Evolutionary conservation across 2,888 invertebrate genomes (phyloP), one percentile per base, ranked within the genome.

Genomic region (Adelphocoris suturalis): DNA sequence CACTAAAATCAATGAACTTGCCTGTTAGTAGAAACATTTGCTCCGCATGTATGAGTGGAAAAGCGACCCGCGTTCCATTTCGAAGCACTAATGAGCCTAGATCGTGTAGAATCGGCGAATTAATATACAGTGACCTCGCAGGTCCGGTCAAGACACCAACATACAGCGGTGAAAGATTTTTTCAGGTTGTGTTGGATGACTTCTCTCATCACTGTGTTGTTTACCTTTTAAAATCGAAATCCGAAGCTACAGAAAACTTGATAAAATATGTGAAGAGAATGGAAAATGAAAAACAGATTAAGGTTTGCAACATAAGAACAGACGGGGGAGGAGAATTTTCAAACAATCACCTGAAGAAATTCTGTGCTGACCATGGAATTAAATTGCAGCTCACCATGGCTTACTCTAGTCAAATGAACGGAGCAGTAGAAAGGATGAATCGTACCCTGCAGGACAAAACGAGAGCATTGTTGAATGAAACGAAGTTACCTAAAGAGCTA

Each of bases 141-240:
- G 85, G 85, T 61, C 89, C 89, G 23, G 85, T 89, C n/a, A 23
- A 23, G n/a, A 55, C 68, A 0, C 37, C 37, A 4, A 84, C 89
- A 7, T 57, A 2, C 9, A 48, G 68, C 19, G 85, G 75, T 46
- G 85, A 89, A 61, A 7, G 85, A 12, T 89, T 88, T 28, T 87
- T 85, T 48, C 16, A 57, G 16, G n/a, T 68, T 13, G 13, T 47
- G n/a, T n/a, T n/a, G n/a, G n/a, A n/a, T n/a, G n/a, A n/a, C n/a
- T n/a, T n/a, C n/a, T n/a, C n/a, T n/a, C n/a, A n/a, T n/a, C n/a
- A n/a, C n/a, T n/a, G n/a, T n/a, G n/a, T n/a, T n/a, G n/a, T n/a
- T n/a, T n/a, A n/a, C n/a, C n/a, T n/a, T n/a, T n/a, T n/a, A n/a
- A n/a, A n/a, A n/a, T n/a, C n/a, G n/a, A n/a, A n/a, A n/a, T n/a